A percentile compares a stretch with the other conserved stretches of the same genome.
phyloP scores from a whole-genome alignment of 2,797 vertebrate species.

The Parambassis ranga region DNA sequence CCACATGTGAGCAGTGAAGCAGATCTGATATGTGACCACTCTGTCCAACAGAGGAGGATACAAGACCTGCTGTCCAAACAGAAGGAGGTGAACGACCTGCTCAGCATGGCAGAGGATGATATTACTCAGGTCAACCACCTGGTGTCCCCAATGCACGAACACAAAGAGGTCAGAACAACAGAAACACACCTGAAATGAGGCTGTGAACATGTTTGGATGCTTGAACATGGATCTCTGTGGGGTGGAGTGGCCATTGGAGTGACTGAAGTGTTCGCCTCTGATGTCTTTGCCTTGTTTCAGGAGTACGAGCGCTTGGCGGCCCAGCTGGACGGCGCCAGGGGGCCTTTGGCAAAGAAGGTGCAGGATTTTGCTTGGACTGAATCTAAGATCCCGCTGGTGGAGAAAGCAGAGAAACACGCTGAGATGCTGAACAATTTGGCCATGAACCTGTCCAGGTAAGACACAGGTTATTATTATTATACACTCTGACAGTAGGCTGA shows the following conservation, averaged over 20 bases:
- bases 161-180: slow-evolving; percentile 83
- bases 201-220: too few relatives aligned
- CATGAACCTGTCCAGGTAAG: slow-evolving; percentile 87
- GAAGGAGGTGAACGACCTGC: slow-evolving; percentile 72
- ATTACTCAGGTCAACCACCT: slow-evolving; percentile 82
- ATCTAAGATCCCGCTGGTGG: slow-evolving; percentile 87
- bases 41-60: slow-evolving; percentile 76
- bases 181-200: too few relatives aligned
- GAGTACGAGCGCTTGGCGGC: slow-evolving; percentile 89
- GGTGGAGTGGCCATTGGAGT: too few relatives aligned
- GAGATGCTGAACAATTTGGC: slow-evolving; percentile 82
- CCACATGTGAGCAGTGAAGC: neutral
- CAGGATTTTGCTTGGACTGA: slow-evolving; percentile 80
- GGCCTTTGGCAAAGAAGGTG: slow-evolving; percentile 81
- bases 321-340: slow-evolving; percentile 87
- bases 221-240: too few relatives aligned
- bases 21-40: neutral
- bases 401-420: slow-evolving; percentile 88
- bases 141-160: slow-evolving; percentile 82
- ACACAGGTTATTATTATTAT: too few relatives aligned
- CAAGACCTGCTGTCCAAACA: slow-evolving; percentile 78
- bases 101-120: slow-evolving; percentile 82
- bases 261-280: too few relatives aligned
- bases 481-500: too few relatives aligned
- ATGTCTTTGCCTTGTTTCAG: too few relatives aligned